A percentile compares a stretch with the other conserved stretches of the same genome.
Conservation (phyloP, 2,797 vertebrate species). For the Rhinogobio ventralis region DNA sequence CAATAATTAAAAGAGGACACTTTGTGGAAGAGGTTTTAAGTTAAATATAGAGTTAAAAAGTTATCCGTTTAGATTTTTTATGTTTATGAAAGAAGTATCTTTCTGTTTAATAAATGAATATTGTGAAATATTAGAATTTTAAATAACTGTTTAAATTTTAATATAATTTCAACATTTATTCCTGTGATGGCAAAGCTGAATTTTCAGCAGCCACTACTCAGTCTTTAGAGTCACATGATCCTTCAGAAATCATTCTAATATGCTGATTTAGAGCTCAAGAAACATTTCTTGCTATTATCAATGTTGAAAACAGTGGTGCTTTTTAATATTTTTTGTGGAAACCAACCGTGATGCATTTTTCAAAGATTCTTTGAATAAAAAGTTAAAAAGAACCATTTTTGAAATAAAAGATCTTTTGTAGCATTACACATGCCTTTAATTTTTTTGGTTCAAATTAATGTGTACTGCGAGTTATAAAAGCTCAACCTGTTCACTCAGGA, state of each 20-base stretch:
- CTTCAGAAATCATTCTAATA: not conserved
- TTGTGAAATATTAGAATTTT: not conserved
- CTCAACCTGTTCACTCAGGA: constrained; percentile 45
- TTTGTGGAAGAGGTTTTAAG: not conserved
- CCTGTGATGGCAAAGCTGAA: not conserved
- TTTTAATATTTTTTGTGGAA: not conserved
- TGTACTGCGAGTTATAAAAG: constrained; percentile 19
- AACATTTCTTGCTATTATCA: not conserved
- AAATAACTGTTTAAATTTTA: not conserved
- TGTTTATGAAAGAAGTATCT: not conserved
- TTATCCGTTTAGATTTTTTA: not conserved
- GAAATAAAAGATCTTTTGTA: no score
- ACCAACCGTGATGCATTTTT: not conserved
- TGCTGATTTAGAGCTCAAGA: not conserved
- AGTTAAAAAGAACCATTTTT: not conserved
- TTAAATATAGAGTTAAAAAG: not conserved
- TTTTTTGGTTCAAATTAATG: not conserved
- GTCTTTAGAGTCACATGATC: not conserved
- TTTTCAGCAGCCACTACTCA: not conserved
- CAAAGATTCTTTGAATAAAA: not conserved
- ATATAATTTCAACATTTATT: not conserved
- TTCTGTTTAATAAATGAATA: not conserved
- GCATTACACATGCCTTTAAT: not conserved
- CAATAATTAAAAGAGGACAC: not conserved
- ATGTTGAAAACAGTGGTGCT: not conserved